Base-by-base conservation (phyloP, 2,888 invertebrate genomes). In the Dynastes hyllus region DNA sequence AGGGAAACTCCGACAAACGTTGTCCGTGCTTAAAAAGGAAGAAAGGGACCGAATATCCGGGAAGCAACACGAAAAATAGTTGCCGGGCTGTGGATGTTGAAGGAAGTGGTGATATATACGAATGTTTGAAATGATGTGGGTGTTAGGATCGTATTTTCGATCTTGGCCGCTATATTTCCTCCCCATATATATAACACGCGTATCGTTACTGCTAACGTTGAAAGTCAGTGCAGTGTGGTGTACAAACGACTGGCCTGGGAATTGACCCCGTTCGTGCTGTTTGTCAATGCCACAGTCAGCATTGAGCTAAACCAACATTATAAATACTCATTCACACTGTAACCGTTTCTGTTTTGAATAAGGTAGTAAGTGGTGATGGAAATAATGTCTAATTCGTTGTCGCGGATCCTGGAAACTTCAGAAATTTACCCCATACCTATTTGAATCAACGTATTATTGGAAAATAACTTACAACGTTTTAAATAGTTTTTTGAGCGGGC, bases 211-310 rank as follows among this genome's bases (percentile, higher is more conserved):
- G 63, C 27, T 63, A 63, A 63, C 63, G 63, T 8, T 63, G 13
- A 27, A 63, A 63, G 63, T 63, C 63, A 32, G 63, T 29, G 63
- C 63, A 63, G n/a, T 63, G 55, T 0, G 63, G 63, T 71, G 71
- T 76, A 76, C 65, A 63, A 63, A 86, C 85, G 85, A 86, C 82
- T 85, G 55, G 32, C 78, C 50, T 37, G 78, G 78, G 78, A 78
- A 65, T 84, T 83, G 83, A 83, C 83, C 83, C 76, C 79, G 80
- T 78, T 83, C 80, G 73, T 83, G 84, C 83, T 84, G 83, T 84
- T 83, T 82, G 84, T 84, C 83, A 82, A 80, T 82, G 79, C 78
- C 79, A 75, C 73, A 45, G 40, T 45, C 45, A 45, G 55, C n/a
- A 22, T 16, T 55, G 55, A 55, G n/a, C 6, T 55, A 55, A 55